Evolutionary conservation across 2,113 vertebrate species (phyloP).

Genomic region (Chionis minor): DNA sequence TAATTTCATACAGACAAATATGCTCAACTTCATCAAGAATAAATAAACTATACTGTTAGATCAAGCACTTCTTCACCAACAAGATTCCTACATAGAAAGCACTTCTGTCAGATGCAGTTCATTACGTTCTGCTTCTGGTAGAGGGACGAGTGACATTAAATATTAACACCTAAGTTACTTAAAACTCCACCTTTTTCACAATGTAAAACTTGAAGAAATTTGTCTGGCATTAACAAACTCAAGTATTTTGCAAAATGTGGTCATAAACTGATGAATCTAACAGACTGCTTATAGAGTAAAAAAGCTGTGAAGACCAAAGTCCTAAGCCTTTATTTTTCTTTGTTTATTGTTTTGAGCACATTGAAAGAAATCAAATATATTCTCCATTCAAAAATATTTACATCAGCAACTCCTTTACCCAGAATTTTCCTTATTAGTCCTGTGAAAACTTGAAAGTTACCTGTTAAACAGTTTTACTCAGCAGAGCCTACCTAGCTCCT

Average conservation of each 20-base stretch:
- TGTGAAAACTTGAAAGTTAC: neutral
- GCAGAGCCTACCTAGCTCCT: neutral
- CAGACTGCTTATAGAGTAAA: neutral
- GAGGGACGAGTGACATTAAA: neutral
- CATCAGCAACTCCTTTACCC: neutral
- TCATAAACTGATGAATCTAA: neutral
- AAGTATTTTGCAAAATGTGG: neutral
- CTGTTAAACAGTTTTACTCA: neutral
- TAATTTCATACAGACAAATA: neutral
- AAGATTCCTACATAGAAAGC: neutral
- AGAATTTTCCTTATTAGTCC: neutral
- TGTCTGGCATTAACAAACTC: neutral
- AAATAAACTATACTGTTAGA: neutral
- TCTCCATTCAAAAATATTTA: neutral
- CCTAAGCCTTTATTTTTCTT: neutral
- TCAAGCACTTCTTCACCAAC: neutral
- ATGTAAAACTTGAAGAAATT: neutral
- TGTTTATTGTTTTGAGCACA: neutral
- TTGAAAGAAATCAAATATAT: neutral
- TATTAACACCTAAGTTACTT: neutral
- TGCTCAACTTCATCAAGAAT: neutral
- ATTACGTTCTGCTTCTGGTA: neutral
- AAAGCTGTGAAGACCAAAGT: neutral
- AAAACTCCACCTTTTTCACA: neutral
- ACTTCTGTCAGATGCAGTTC: neutral